Conservation (phyloP, 2,797 vertebrate species). For the Emys orbicularis region DNA sequence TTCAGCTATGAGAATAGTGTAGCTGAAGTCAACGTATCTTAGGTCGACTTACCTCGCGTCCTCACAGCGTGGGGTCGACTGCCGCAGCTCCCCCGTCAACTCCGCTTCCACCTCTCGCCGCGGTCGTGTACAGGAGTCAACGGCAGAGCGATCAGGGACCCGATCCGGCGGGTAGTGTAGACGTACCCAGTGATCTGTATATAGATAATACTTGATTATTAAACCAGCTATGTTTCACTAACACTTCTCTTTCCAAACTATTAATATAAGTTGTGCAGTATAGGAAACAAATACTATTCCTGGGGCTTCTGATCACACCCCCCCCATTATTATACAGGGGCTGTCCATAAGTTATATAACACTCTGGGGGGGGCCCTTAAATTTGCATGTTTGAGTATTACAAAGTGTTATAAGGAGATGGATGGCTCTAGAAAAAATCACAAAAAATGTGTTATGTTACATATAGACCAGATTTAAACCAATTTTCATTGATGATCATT, state of each 20-base stretch:
- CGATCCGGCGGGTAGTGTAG: too few species aligned
- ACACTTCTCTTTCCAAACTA: not conserved
- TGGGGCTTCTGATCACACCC: not conserved
- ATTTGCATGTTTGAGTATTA: too few species aligned
- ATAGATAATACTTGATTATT: not conserved
- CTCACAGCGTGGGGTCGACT: too few species aligned
- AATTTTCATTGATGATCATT: not conserved
- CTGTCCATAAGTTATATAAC: not conserved
- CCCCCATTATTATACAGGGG: not conserved
- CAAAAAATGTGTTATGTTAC: not conserved
- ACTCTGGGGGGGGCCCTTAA: not conserved
- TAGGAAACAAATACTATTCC: not conserved
- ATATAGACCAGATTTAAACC: not conserved
- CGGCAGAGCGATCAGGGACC: too few species aligned
- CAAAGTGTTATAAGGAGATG: too few species aligned
- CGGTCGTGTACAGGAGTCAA: too few species aligned
- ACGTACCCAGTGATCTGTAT: not conserved
- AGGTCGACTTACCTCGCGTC: too few species aligned
- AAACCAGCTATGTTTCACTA: not conserved
- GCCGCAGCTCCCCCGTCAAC: too few species aligned
- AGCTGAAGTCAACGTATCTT: too few species aligned
- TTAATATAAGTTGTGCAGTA: not conserved
- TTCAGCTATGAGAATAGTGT: too few species aligned
- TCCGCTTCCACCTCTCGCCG: too few species aligned
- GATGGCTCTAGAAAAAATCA: too few species aligned